phyloP scores from a whole-genome alignment of 2,888 invertebrate species.

The Fissipunctia ypsillon region DNA sequence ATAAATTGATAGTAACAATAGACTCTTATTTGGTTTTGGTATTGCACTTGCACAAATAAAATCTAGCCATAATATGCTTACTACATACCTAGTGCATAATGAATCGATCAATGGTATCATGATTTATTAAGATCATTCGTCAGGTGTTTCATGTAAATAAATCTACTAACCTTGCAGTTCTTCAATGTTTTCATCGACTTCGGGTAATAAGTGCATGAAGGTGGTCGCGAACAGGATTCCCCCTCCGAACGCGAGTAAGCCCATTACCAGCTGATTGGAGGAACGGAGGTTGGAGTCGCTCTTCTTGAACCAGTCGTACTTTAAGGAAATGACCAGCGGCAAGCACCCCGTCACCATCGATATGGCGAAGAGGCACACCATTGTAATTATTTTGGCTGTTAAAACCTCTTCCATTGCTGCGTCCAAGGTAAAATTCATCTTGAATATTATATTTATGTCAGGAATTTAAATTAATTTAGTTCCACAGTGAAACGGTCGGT shows the following conservation, averaged over 20 bases:
- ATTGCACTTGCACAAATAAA: slow-evolving; percentile 40
- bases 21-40: not conserved
- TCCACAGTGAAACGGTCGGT: slow-evolving; percentile 54
- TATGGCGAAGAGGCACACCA: slow-evolving; percentile 94
- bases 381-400: slow-evolving; percentile 94
- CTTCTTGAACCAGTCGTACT: slow-evolving; percentile 91
- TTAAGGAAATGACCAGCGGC: slow-evolving; percentile 93
- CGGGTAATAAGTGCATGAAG: slow-evolving; percentile 95
- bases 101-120: not conserved
- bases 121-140: not conserved
- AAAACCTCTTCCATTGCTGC: slow-evolving; percentile 84
- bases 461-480: slow-evolving; percentile 69
- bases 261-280: slow-evolving; percentile 89
- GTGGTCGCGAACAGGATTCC: slow-evolving; percentile 95
- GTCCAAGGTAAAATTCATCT: slow-evolving; percentile 70
- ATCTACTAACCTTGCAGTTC: slow-evolving; percentile 88
- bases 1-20: slow-evolving; percentile 1
- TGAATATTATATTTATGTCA: slow-evolving; percentile 43
- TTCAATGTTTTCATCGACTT: slow-evolving; percentile 93
- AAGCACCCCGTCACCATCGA: slow-evolving; percentile 94
- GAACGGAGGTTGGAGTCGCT: slow-evolving; percentile 84
- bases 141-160: slow-evolving; percentile 14
- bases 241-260: slow-evolving; percentile 94
- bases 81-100: not conserved
- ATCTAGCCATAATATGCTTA: not conserved